Base-by-base conservation (phyloP, 35 echinoderm and acorn worm species). In the Holothuria glaberrima region DNA sequence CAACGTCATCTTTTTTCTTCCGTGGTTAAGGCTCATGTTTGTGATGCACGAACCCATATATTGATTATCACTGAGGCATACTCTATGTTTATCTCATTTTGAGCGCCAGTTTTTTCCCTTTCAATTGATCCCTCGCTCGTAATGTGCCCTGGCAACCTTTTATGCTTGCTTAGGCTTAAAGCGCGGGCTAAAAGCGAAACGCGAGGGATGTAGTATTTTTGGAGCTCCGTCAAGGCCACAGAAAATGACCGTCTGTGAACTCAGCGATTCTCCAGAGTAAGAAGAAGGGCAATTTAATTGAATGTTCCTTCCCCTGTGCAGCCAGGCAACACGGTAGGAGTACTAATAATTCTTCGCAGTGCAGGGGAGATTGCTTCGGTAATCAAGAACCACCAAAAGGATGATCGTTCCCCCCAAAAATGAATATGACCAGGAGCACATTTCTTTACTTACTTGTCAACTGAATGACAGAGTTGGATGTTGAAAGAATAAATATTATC, bases 61-160 rank as follows among this genome's bases (percentile, higher is more conserved):
- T 78, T 78, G 74, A 78, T 78, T 78, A 78, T 78, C 74, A 78
- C 74, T 78, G 74, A 78, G 74, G 74, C 74, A 48, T 78, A 78
- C 74, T 78, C 74, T 48, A 78, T 78, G 74, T 78, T 78, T 78
- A 78, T 78, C 74, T 78, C 74, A 78, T 78, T 78, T 78, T 50
- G 36, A 78, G 74, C 74, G 74, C 74, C 74, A 50, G 74, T 48
- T 78, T 78, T 78, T 73, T 73, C 33, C 31, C 74, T 48, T 78
- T 78, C 74, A 78, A 78, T 78, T 78, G 74, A 78, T 78, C 74
- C 74, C 74, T 78, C 74, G 74, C 74, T 78, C 74, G 74, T 78
- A 78, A 78, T 78, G 74, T 78, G 74, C 74, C 74, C 74, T 78
- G 74, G 74, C 74, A 78, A 78, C 74, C 74, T 78, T 78, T 78